phyloP scores from a whole-genome alignment of 2,888 invertebrate species.

The Pandemis heparana region DNA sequence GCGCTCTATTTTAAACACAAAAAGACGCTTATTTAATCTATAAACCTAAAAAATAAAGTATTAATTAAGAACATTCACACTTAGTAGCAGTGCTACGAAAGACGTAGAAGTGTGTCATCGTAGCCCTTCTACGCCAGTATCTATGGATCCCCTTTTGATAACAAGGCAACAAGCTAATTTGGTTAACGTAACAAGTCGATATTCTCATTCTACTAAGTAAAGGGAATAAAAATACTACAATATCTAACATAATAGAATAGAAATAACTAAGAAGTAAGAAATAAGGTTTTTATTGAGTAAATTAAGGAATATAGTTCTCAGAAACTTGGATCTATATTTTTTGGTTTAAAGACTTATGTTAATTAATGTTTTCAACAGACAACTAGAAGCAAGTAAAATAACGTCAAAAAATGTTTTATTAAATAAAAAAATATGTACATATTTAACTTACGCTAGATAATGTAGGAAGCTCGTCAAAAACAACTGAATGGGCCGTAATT shows the following conservation, averaged over 20 bases:
- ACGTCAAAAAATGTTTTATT: not conserved
- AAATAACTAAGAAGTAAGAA: not conserved
- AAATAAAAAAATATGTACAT: not conserved
- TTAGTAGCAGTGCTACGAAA: constrained; percentile 27
- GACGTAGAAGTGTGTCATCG: constrained; percentile 23
- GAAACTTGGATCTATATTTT: too few relatives aligned
- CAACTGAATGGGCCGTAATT: constrained; percentile 2
- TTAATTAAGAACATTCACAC: not conserved
- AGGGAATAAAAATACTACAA: not conserved
- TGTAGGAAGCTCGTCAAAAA: not conserved
- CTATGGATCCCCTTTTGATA: not conserved
- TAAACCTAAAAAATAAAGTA: not conserved
- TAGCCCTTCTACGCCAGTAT: constrained; percentile 8
- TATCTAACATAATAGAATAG: not conserved
- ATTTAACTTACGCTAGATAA: not conserved
- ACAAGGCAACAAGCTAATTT: constrained; percentile 6
- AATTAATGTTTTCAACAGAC: too few relatives aligned
- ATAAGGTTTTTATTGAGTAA: too few relatives aligned
- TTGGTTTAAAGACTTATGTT: too few relatives aligned
- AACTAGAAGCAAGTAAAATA: not conserved
- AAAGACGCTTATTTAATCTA: not conserved
- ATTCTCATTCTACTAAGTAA: not conserved
- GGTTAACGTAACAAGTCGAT: not conserved
- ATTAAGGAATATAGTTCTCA: too few relatives aligned
- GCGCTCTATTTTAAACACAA: not conserved